A percentile compares a stretch with the other conserved stretches of the same genome.
phyloP scores from a whole-genome alignment of 2,888 invertebrate species.

The Drosophila lutescens region DNA sequence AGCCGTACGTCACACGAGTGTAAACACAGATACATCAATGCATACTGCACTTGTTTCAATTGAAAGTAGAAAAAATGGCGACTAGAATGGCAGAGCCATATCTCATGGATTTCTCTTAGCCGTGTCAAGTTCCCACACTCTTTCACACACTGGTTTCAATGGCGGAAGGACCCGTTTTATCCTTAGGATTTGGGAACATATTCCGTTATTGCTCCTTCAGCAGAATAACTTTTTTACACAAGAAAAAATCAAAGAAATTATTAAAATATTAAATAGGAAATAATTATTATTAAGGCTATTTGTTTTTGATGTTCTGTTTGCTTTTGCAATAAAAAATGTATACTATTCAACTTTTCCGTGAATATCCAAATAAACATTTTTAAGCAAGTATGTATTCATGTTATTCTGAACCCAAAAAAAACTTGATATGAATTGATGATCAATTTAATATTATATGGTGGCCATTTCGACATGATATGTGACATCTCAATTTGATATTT shows the following conservation, averaged over 20 bases:
- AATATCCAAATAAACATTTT: too few relatives aligned
- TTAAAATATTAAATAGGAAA: too few relatives aligned
- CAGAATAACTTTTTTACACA: background rate
- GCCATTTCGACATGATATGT: too few relatives aligned
- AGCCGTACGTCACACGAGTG: slow-evolving; percentile 13
- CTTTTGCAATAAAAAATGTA: too few relatives aligned
- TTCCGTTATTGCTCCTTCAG: background rate
- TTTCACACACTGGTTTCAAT: slow-evolving; percentile 12
- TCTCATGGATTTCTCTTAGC: slow-evolving; percentile 16
- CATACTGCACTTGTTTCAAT: slow-evolving; percentile 43
- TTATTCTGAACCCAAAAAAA: too few relatives aligned
- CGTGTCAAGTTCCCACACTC: slow-evolving; percentile 15
- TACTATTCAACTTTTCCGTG: too few relatives aligned
- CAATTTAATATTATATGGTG: too few relatives aligned
- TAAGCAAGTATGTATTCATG: too few relatives aligned
- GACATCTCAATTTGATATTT: too few relatives aligned
- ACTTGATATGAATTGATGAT: too few relatives aligned
- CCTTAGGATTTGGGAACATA: background rate
- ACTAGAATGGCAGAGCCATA: slow-evolving; percentile 1
- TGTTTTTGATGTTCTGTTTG: too few relatives aligned
- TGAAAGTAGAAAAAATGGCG: slow-evolving; percentile 14
- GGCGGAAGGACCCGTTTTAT: background rate
- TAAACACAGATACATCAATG: slow-evolving; percentile 43
- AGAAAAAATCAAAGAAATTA: background rate
- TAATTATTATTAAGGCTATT: too few relatives aligned